A percentile compares a stretch with the other conserved stretches of the same genome.
phyloP scores from a whole-genome alignment of 1,140 invertebrate species.

The Pogonus chalceus region DNA sequence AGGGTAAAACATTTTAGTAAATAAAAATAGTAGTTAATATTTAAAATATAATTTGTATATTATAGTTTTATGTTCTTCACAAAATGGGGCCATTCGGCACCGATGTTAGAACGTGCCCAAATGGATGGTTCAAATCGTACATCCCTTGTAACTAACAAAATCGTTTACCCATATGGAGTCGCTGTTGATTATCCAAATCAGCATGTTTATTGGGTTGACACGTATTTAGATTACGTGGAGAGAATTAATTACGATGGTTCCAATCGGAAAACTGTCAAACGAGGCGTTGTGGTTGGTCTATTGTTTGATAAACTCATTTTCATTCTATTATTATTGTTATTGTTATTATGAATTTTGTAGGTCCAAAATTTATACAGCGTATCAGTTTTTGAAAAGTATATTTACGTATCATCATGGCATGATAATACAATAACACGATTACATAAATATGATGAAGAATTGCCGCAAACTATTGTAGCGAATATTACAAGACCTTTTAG shows the following conservation, averaged over 20 bases:
- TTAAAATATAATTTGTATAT: neutral
- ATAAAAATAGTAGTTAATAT: neutral
- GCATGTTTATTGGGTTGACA: conserved; percentile 71
- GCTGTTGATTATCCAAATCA: conserved; percentile 60
- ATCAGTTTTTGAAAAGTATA: conserved; percentile 55
- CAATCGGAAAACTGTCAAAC: conserved; percentile 52
- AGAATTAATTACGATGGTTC: conserved; percentile 58
- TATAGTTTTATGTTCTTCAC: conserved; percentile 64
- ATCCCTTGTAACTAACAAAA: conserved; percentile 46
- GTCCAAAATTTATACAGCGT: conserved; percentile 57
- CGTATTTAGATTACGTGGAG: conserved; percentile 64
- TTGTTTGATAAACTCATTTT: conserved; percentile 8
- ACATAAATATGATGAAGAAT: conserved; percentile 42
- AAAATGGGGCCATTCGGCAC: conserved; percentile 54
- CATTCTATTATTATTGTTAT: neutral
- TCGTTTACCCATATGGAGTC: conserved; percentile 63
- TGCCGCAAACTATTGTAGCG: conserved; percentile 33
- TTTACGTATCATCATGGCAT: conserved; percentile 58
- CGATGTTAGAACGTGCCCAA: conserved; percentile 49
- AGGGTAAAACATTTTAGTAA: conserved; percentile 41
- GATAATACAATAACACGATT: conserved; percentile 49
- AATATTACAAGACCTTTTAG: conserved; percentile 47
- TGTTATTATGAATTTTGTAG: too few relatives aligned
- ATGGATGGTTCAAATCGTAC: conserved; percentile 49
- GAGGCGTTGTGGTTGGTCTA: conserved; percentile 41